A percentile compares a stretch with the other conserved stretches of the same genome.
Evolutionary conservation across 2,888 invertebrate genomes (phyloP).

Genomic region (Trissonchulus latispiculum): DNA sequence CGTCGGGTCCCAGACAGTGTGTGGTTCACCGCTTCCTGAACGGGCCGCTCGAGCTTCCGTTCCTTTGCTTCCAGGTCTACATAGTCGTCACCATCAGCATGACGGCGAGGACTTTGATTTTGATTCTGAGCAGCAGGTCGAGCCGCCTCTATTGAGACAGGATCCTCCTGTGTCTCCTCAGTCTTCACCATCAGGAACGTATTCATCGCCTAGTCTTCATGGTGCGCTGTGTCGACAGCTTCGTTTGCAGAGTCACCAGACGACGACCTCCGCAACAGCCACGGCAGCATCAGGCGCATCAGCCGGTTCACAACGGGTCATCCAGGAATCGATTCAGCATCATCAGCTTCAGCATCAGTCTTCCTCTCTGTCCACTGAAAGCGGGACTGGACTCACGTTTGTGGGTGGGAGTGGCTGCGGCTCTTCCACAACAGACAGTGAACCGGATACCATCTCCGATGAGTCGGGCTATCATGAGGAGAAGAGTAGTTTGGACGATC

Average conservation of each 20-base stretch:
- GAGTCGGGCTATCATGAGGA: conserved; percentile 64
- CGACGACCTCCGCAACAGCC: neutral
- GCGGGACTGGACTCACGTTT: too few species aligned
- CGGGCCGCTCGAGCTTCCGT: neutral
- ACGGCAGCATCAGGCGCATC: too few species aligned
- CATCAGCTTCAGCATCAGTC: neutral
- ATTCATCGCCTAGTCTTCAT: too few species aligned
- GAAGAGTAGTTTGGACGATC: conserved; percentile 21
- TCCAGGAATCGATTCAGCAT: too few species aligned
- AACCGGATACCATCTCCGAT: conserved; percentile 65
- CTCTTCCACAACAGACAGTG: too few species aligned
- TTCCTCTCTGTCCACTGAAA: neutral
- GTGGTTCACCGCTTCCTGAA: neutral
- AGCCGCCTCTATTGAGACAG: neutral
- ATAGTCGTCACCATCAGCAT: too few species aligned
- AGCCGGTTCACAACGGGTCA: too few species aligned
- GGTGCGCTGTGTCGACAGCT: too few species aligned
- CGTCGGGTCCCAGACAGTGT: neutral
- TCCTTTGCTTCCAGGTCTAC: too few species aligned
- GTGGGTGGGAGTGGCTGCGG: too few species aligned
- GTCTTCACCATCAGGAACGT: neutral
- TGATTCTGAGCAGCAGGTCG: neutral
- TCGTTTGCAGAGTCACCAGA: neutral
- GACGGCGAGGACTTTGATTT: too few species aligned
- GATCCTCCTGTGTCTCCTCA: neutral